Percentiles rank a stretch among this genome's conserved stretches.
These are phyloP conservation scores for Scrobipalpa costella DNA, from an alignment of 2,888 invertebrate genomes.

Conservation along the genomic window DNA sequence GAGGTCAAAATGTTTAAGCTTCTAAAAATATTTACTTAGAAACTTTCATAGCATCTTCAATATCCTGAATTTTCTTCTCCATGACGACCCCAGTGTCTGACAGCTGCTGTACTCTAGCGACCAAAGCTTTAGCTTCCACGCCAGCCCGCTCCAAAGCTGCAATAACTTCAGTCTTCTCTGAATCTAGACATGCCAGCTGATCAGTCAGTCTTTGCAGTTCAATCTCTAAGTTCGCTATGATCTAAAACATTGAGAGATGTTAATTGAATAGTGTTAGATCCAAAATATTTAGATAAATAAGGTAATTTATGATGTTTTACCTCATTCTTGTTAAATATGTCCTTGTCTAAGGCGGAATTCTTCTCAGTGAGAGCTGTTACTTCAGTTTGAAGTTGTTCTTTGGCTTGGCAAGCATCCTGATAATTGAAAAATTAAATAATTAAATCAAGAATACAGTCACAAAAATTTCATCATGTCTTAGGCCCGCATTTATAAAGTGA, in stretches of 20 bases:
- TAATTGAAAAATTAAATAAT: not conserved
- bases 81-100: constrained; percentile 25
- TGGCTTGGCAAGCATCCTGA: constrained; percentile 29
- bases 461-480: not conserved
- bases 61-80: constrained; percentile 33
- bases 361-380: constrained; percentile 31
- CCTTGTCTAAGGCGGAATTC: constrained; percentile 33
- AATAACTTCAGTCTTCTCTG: constrained; percentile 33
- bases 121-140: constrained; percentile 32
- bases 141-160: constrained; percentile 31
- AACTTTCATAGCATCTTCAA: constrained; percentile 33
- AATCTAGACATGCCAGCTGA: constrained; percentile 33
- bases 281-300: not conserved
- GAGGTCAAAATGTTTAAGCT: constrained; percentile 2
- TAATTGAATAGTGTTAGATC: not conserved
- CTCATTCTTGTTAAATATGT: constrained; percentile 34
- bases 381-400: constrained; percentile 34
- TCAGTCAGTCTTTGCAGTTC: constrained; percentile 36
- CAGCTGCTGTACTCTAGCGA: constrained; percentile 35
- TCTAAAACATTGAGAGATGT: constrained; percentile 31
- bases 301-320: too few species aligned
- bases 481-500: too few species aligned
- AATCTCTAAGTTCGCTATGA: constrained; percentile 32
- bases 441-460: not conserved
- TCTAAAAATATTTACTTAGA: constrained; percentile 32